These are phyloP conservation scores for Cotesia typhae DNA, from an alignment of 1,140 invertebrate genomes.

Conservation along the genomic window DNA sequence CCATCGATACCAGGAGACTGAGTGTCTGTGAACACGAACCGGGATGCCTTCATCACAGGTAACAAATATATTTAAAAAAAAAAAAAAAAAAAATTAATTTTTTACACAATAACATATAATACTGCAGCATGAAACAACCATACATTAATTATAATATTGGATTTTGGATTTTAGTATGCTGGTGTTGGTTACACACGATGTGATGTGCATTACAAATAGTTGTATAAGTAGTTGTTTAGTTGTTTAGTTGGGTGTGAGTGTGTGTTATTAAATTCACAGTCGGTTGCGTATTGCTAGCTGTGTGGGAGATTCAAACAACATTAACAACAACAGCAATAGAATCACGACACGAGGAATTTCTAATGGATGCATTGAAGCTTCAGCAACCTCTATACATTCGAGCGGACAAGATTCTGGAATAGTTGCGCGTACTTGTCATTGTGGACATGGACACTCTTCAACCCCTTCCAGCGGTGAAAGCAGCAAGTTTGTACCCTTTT, in stretches of 20 bases:
- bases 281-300: constrained; percentile 33
- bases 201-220: neutral
- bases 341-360: constrained; percentile 22
- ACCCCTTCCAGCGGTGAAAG: constrained; percentile 74
- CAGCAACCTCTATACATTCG: constrained; percentile 79
- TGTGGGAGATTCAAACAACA: neutral
- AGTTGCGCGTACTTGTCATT: constrained; percentile 68
- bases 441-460: constrained; percentile 74
- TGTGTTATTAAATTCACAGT: constrained; percentile 35
- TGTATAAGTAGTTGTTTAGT: neutral
- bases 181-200: neutral
- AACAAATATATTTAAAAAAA: constrained; percentile 32
- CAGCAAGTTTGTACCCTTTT: constrained; percentile 69
- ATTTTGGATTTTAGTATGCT: too few species aligned
- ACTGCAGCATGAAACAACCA: too few species aligned
- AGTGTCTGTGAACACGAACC: constrained; percentile 55
- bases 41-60: constrained; percentile 51
- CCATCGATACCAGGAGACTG: constrained; percentile 47
- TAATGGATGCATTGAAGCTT: constrained; percentile 68
- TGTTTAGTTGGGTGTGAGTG: constrained; percentile 20
- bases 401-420: constrained; percentile 83
- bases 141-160: too few species aligned
- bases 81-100: neutral
- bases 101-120: neutral
- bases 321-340: constrained; percentile 1